Conservation (phyloP, 2,113 vertebrate genomes). For the Triplophysa dalaica region DNA sequence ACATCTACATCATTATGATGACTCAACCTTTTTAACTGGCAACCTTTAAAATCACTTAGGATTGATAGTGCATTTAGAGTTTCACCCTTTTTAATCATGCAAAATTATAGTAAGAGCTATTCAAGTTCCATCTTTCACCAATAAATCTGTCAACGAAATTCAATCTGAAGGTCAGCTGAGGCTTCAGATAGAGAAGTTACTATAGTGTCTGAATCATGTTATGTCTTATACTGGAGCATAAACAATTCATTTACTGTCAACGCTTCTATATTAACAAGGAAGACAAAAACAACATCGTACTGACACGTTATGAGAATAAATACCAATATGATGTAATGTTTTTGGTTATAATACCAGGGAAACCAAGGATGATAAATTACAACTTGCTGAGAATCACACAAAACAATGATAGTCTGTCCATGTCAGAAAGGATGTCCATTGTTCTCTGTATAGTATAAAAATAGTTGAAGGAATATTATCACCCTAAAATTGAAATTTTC, state of each 20-base stretch:
- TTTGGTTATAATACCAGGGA: neutral
- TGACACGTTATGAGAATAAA: slow-evolving; percentile 10
- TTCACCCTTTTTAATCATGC: neutral
- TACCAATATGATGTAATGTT: neutral
- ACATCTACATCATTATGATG: neutral
- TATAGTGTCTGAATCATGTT: neutral
- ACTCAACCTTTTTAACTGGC: neutral
- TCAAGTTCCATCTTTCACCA: slow-evolving; percentile 12
- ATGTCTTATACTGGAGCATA: neutral
- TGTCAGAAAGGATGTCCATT: neutral
- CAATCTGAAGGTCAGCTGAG: slow-evolving; percentile 16
- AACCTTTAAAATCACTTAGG: neutral
- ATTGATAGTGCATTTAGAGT: neutral
- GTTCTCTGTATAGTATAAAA: slow-evolving; percentile 13
- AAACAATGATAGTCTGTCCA: neutral
- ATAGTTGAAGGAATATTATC: neutral
- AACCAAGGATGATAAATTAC: slow-evolving; percentile 34
- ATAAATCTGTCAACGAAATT: slow-evolving; percentile 14
- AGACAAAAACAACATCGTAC: slow-evolving; percentile 8
- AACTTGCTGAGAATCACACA: slow-evolving; percentile 12
- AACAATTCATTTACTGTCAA: neutral
- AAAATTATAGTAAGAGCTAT: neutral
- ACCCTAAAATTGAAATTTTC: too few species aligned
- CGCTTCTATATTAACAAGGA: neutral
- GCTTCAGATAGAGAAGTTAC: neutral